Evolutionary conservation across 2,113 vertebrate species (phyloP), one percentile per base, ranked within the genome.

Genomic region (Gallinago paraguaiae): DNA sequence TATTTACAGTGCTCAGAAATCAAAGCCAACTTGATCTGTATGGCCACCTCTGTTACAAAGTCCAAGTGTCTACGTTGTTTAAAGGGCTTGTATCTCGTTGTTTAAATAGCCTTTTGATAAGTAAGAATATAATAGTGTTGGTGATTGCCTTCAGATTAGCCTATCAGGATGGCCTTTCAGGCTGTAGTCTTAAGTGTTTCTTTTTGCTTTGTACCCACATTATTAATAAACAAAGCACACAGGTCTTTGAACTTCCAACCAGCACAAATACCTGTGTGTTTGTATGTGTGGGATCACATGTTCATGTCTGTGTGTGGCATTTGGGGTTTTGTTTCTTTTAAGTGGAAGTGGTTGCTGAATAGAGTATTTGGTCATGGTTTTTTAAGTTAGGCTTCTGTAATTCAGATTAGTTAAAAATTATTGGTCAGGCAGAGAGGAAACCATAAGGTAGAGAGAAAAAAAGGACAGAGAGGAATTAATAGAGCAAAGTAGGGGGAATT

Each of bases 151-250:
- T 98, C 51, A 45, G 80, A 94, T 93, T 96, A 88, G 31, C 45
- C 81, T 98, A 97, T 98, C 97, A 87, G 91, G 92, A 91, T 97
- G 95, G 96, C 93, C 92, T 97, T 98, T 97, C 93, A 97, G 80
- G 75, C 86, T 81, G 41, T 48, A 77, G 92, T 72, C 61, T 70
- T 61, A 75, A 88, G 51, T 56, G 25, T 91, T 91, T 85, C 90
- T 86, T 93, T 93, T 75, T 93, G 87, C 48, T 92, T 93, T 95
- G 76, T 95, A 81, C 88, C 39, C 70, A 69, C 91, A 69, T 93
- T 95, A 93, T 97, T 97, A 93, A 96, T 93, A 97, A 98, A 95
- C 10, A 61, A 91, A 91, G 50, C 41, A 90, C 54, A 68, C 4
- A 16, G 87, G 46, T 88, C 96, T 98, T 97, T 97, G 93, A 97